Evolutionary conservation across 2,888 invertebrate species (phyloP).

Genomic region (Volucella inanis): DNA sequence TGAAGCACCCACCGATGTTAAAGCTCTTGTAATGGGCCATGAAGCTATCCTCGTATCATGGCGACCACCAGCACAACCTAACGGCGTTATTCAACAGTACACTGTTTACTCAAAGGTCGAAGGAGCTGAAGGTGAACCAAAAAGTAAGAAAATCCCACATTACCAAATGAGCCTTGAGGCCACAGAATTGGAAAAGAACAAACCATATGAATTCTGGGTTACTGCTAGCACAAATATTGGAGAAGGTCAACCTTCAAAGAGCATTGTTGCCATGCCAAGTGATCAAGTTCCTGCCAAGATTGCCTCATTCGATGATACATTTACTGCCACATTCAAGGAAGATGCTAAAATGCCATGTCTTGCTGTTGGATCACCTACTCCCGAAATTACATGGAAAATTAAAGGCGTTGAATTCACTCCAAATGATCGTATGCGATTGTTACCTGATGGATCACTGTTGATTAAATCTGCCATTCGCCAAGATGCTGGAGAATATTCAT

Average conservation of each 20-base stretch:
- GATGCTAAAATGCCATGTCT: slow-evolving; percentile 95
- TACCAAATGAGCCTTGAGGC: slow-evolving; percentile 95
- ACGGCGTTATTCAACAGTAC: slow-evolving; percentile 96
- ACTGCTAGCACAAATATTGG: slow-evolving; percentile 97
- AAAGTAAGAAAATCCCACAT: slow-evolving; percentile 90
- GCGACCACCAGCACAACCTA: slow-evolving; percentile 95
- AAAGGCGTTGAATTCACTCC: slow-evolving; percentile 91
- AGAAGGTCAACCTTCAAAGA: slow-evolving; percentile 95
- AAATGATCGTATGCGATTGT: slow-evolving; percentile 91
- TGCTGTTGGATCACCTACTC: slow-evolving; percentile 95
- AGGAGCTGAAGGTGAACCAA: slow-evolving; percentile 86
- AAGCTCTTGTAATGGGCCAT: slow-evolving; percentile 95
- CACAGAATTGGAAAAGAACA: slow-evolving; percentile 90
- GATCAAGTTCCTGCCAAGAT: slow-evolving; percentile 93
- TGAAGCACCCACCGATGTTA: slow-evolving; percentile 95
- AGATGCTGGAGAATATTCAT: slow-evolving; percentile 97
- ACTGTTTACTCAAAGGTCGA: slow-evolving; percentile 94
- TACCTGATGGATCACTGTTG: slow-evolving; percentile 95
- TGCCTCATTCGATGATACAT: slow-evolving; percentile 96
- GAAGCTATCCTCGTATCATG: slow-evolving; percentile 96
- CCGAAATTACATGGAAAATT: slow-evolving; percentile 94
- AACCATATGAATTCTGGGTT: slow-evolving; percentile 96
- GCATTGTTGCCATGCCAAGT: slow-evolving; percentile 92
- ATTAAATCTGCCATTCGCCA: slow-evolving; percentile 94
- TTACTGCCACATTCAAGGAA: slow-evolving; percentile 95